Conservation (phyloP, 2,888 invertebrate species). For the Patella ulyssiponensis region DNA sequence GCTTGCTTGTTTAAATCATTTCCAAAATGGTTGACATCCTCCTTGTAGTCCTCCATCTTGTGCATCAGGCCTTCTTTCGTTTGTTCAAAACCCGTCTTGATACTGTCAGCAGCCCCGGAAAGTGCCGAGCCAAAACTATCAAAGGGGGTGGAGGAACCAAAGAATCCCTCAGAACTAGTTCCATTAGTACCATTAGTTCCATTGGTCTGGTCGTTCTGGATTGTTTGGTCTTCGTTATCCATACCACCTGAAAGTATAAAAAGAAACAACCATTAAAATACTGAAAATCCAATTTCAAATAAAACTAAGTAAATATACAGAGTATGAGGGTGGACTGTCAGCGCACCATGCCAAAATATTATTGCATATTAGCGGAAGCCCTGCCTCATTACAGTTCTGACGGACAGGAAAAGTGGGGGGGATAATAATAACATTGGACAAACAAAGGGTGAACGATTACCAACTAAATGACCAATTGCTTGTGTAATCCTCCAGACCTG, state of each 20-base stretch:
- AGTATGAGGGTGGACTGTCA: no score
- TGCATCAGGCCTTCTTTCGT: not conserved
- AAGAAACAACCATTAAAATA: not conserved
- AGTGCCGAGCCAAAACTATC: not conserved
- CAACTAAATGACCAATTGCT: no score
- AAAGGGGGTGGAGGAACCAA: not conserved
- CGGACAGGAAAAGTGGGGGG: no score
- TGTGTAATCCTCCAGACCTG: no score
- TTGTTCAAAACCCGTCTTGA: not conserved
- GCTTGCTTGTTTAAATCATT: not conserved
- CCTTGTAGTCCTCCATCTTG: not conserved
- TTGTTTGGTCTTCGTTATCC: not conserved
- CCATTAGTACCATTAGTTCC: slow-evolving; percentile 1
- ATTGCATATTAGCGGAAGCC: no score
- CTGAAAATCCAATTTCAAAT: not conserved
- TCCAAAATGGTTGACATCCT: not conserved
- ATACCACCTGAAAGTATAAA: slow-evolving; percentile 6
- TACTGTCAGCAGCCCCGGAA: not conserved
- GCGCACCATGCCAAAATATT: no score
- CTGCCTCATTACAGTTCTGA: no score
- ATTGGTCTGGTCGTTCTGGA: not conserved
- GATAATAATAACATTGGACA: no score
- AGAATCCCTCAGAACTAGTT: not conserved
- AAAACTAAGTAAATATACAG: not conserved
- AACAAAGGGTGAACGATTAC: no score